A percentile compares a stretch with the other conserved stretches of the same genome.
phyloP scores from a whole-genome alignment of 2,113 vertebrate species.

The Glaucomys volans region DNA sequence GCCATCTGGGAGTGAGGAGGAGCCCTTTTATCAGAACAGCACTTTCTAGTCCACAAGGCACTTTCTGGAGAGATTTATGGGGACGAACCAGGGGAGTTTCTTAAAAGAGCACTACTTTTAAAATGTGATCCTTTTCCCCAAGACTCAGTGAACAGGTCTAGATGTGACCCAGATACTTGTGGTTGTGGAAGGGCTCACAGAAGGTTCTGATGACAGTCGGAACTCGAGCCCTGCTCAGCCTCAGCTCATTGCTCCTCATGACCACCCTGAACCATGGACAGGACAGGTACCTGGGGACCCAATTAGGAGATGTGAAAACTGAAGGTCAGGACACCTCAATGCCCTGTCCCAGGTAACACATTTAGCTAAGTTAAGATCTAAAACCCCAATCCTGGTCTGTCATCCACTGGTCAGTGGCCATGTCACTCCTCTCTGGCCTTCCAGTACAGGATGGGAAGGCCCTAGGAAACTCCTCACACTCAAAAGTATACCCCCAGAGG shows the following conservation, averaged over 20 bases:
- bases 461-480: neutral
- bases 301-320: neutral
- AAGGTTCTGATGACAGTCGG: neutral
- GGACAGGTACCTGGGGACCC: rapidly evolving
- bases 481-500: neutral
- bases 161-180: rapidly evolving
- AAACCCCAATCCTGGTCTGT: neutral
- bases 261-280: neutral
- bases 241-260: neutral
- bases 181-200: neutral
- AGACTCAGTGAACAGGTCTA: neutral
- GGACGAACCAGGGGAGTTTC: neutral
- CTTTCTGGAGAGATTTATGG: neutral
- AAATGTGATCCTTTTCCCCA: neutral
- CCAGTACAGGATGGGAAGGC: neutral
- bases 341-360: neutral
- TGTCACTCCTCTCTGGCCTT: neutral
- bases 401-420: rapidly evolving
- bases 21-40: neutral
- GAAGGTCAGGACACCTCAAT: neutral
- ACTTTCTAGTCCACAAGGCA: neutral
- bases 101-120: neutral
- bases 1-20: rapidly evolving
- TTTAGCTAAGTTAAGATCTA: neutral
- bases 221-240: neutral